Evolutionary conservation across 2,797 vertebrate genomes (phyloP), one percentile per base, ranked within the genome.

Genomic region (Ambastaia sidthimunki): DNA sequence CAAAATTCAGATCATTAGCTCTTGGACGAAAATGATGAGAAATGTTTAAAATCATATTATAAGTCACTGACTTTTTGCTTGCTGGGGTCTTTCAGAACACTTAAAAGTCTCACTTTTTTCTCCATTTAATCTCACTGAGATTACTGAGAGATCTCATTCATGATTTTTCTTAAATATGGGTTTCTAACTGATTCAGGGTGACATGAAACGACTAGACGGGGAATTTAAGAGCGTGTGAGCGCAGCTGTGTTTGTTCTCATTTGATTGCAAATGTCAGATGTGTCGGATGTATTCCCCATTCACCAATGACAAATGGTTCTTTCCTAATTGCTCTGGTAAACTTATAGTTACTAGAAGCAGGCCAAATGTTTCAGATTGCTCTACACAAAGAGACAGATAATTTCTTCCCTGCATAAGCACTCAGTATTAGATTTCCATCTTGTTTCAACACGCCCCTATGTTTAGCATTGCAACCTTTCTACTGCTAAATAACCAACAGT

Each of bases 121-220:
- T 18, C 18, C 50, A 52, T 52, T 18, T 52, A 18, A 52, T 52
- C 15, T 52, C 50, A 18, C 7, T n/a, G 50, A 28, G 31, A 71
- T 15, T 2, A n/a, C 48, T 0, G 7, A 37, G 34, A 37, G 34
- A 37, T 7, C 34, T 37, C 34, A 37, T 31, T 31, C 28, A 4
- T 54, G 12, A 54, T 50, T 18, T 16, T 1, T 7, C 2, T 71
- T 71, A 55, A 28, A 71, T 15, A 57, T 41, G 37, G 19, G 59
- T 19, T 87, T 88, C 90, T 92, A 92, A 92, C 91, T 92, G 71
- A 59, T 74, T 84, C 87, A 85, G 76, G 81, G 86, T 91, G 10
- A 74, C 15, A 50, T 48, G 62, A 68, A 57, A 28, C 23, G 25
- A 41, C n/a, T 44, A 48, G 50, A 57, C 5, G 16, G 86, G 92